Evolutionary conservation across 1,140 invertebrate species (phyloP), one percentile per base, ranked within the genome.

Genomic region (Drosophila ananassae): DNA sequence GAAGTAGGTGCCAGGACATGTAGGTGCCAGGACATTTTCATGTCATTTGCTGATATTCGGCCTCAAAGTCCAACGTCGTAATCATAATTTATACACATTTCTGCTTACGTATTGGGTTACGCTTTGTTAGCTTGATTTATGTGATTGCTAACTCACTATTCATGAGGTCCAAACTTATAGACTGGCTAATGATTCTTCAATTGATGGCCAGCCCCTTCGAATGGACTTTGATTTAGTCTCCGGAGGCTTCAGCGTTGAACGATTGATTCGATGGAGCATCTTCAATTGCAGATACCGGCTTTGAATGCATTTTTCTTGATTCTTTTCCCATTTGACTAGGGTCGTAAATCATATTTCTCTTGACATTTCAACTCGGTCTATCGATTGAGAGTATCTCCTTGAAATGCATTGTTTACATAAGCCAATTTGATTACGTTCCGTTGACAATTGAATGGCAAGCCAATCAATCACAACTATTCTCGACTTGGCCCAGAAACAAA

Each of bases 311-410:
- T 58, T 55, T 39, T 57, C 54, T 55, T 22, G 37, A 37, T 75
- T 77, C 41, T 46, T 54, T 63, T 75, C 64, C 71, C 60, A 60
- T 48, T 17, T 60, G 6, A 34, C 34, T 25, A 48, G 53, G 34
- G 44, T 66, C 59, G 62, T 85, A 81, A 87, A 85, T 87, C 82
- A 85, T 87, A 75, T 81, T 87, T 68, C 78, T 87, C 78, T 87
- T 85, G 82, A 85, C 82, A 82, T 87, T 82, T 87, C 77, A 77
- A 81, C 82, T 80, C 44, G 37, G 37, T 62, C 54, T 62, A 51
- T 53, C 83, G 81, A 87, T 87, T 79, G 75, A 48, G 34, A 63
- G 56, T 74, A 82, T 64, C 51, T 59, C 24, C 72, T 44, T 39
- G 30, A 55, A 22, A 41, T 50, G 61, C 34, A 87, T 72, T 85